These are phyloP conservation scores for Nasonovia ribisnigri DNA, from an alignment of 2,888 invertebrate genomes.

Conservation along the genomic window DNA sequence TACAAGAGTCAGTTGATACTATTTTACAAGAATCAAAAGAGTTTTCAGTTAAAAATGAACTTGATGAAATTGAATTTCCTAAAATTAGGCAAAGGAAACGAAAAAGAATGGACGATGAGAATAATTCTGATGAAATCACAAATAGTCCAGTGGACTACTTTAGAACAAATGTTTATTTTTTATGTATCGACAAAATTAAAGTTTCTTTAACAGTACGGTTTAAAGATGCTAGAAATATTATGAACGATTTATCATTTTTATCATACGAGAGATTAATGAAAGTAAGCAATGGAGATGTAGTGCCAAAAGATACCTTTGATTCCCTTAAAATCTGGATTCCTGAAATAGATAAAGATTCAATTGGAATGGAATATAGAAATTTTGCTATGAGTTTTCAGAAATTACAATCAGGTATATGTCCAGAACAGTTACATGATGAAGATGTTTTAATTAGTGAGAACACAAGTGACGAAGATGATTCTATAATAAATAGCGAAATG, in stretches of 20 bases:
- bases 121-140: neutral
- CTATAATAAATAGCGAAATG: neutral
- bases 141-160: neutral
- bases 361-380: neutral
- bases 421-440: constrained; percentile 19
- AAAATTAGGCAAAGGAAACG: neutral
- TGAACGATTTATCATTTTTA: constrained; percentile 4
- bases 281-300: neutral
- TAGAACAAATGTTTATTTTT: neutral
- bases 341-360: constrained; percentile 1
- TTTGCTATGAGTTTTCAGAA: neutral
- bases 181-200: neutral
- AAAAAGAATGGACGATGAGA: constrained; percentile 11
- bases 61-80: neutral
- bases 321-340: constrained; percentile 15
- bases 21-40: neutral
- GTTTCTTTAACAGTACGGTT: neutral
- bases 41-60: constrained; percentile 9
- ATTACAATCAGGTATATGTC: neutral
- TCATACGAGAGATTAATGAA: neutral
- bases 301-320: constrained; percentile 3
- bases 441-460: neutral
- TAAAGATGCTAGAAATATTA: neutral
- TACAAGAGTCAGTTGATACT: neutral
- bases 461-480: constrained; percentile 12